Evolutionary conservation across 2,888 invertebrate genomes (phyloP).

Genomic region (Drosophila kanekoi): DNA sequence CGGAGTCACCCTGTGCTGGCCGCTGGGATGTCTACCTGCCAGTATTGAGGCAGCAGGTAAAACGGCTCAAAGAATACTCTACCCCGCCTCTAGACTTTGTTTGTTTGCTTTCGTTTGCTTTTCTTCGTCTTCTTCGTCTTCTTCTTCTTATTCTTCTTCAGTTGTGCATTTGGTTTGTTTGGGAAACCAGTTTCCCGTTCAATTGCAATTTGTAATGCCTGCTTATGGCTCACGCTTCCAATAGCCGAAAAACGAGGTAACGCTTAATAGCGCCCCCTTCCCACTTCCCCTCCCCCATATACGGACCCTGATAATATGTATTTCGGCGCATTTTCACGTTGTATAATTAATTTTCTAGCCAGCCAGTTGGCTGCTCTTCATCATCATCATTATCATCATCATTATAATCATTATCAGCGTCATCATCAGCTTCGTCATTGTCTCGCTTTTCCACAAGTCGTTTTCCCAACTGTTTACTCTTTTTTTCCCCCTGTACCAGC

Average conservation of each 20-base stretch:
- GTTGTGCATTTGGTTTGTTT: constrained; percentile 7
- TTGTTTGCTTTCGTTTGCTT: constrained; percentile 24
- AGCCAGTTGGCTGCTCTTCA: constrained; percentile 22
- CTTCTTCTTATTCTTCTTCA: constrained; percentile 9
- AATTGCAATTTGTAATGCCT: constrained; percentile 75
- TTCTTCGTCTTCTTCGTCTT: constrained; percentile 11
- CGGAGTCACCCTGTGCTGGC: constrained; percentile 43
- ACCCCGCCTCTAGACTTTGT: not conserved
- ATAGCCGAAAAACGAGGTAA: constrained; percentile 47
- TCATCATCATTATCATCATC: constrained; percentile 11
- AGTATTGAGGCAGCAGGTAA: constrained; percentile 41
- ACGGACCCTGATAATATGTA: constrained; percentile 32
- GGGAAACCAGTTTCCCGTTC: constrained; percentile 61
- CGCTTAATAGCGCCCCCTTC: constrained; percentile 39
- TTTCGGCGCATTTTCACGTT: constrained; percentile 75
- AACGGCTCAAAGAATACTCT: constrained; percentile 15
- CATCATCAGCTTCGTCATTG: constrained; percentile 31
- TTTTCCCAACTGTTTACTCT: constrained; percentile 42
- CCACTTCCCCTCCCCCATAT: not conserved
- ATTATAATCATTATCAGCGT: constrained; percentile 20
- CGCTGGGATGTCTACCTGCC: constrained; percentile 39
- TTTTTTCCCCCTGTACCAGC: not conserved
- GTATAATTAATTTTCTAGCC: constrained; percentile 68
- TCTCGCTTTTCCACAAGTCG: constrained; percentile 55
- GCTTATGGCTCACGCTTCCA: constrained; percentile 53